These are phyloP conservation scores for Andrena dorsata DNA, from an alignment of 2,888 invertebrate genomes.

Conservation along the genomic window DNA sequence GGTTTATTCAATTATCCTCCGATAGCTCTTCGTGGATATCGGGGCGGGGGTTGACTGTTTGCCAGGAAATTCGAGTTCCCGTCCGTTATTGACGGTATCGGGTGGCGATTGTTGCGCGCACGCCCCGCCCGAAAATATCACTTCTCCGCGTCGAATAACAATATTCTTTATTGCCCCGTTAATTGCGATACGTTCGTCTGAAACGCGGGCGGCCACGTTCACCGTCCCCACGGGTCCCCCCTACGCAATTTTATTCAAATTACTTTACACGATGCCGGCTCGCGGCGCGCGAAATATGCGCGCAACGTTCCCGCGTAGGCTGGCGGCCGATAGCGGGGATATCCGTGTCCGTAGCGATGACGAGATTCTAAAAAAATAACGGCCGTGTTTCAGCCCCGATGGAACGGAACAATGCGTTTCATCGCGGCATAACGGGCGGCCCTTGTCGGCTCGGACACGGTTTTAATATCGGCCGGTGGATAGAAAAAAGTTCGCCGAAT, in stretches of 20 bases:
- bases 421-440: not conserved
- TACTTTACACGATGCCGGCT: constrained; percentile 22
- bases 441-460: not conserved
- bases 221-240: too few relatives aligned
- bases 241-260: constrained; percentile 41
- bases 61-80: constrained; percentile 34
- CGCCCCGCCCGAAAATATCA: not conserved
- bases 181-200: constrained; percentile 33
- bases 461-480: constrained; percentile 14
- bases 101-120: not conserved
- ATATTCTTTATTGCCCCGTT: constrained; percentile 51
- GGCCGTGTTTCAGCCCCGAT: constrained; percentile 14
- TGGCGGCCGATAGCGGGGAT: not conserved
- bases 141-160: constrained; percentile 16
- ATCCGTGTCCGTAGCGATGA: not conserved
- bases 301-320: too few relatives aligned
- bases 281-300: too few relatives aligned
- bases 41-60: constrained; percentile 14
- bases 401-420: constrained; percentile 9
- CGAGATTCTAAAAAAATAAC: too few relatives aligned
- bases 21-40: not conserved
- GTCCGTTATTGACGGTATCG: constrained; percentile 7
- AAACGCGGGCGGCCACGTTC: not conserved
- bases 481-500: not conserved
- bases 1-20: constrained; percentile 19